phyloP scores from a whole-genome alignment of 1,140 invertebrate genomes.

The Thalassaphorura encarpata region DNA sequence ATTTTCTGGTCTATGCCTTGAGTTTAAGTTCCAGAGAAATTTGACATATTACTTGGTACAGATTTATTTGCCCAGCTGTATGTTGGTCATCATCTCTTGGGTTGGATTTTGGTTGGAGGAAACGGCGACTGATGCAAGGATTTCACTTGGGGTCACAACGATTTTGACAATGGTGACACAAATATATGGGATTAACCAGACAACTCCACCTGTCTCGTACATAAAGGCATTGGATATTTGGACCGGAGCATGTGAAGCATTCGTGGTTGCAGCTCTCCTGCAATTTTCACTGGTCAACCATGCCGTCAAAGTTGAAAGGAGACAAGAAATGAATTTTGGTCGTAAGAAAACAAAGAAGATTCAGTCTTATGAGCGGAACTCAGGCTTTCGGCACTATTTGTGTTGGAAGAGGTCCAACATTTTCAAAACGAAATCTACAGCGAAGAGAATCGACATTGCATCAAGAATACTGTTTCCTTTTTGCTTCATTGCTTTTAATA shows the following conservation, averaged over 20 bases:
- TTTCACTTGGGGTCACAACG: conserved; percentile 46
- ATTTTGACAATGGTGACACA: conserved; percentile 49
- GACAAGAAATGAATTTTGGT: too few species aligned
- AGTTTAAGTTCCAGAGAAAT: conserved; percentile 44
- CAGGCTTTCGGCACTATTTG: too few species aligned
- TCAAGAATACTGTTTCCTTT: too few species aligned
- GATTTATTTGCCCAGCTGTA: conserved; percentile 44
- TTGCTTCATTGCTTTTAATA: too few species aligned
- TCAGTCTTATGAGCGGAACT: too few species aligned
- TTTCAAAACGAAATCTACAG: too few species aligned
- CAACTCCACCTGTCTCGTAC: not conserved
- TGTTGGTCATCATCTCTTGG: conserved; percentile 49
- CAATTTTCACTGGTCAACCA: conserved; percentile 49
- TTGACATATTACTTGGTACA: conserved; percentile 49
- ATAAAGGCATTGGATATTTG: conserved; percentile 45
- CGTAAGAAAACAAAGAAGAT: too few species aligned
- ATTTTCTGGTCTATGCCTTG: conserved; percentile 45
- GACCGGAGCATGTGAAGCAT: conserved; percentile 47
- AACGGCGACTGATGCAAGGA: conserved; percentile 45
- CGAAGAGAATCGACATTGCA: too few species aligned
- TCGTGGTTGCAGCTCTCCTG: conserved; percentile 47
- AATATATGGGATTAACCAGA: conserved; percentile 40
- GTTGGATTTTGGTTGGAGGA: conserved; percentile 47
- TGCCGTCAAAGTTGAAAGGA: too few species aligned
- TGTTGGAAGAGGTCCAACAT: too few species aligned